A percentile compares a stretch with the other conserved stretches of the same genome.
These are phyloP conservation scores for Paralvinella palmiformis DNA, from an alignment of 1,140 invertebrate genomes.

Conservation along the genomic window DNA sequence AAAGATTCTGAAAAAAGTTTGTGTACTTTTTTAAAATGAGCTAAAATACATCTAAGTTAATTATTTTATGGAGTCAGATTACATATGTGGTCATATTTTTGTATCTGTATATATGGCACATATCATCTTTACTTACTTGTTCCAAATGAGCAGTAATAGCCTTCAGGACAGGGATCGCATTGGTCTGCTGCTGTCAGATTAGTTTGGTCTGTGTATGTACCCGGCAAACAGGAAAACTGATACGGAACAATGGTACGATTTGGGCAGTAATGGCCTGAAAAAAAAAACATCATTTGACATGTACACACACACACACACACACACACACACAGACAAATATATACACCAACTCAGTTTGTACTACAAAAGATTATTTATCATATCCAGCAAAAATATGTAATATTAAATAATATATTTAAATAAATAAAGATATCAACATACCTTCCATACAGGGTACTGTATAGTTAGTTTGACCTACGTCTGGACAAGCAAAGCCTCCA, in stretches of 20 bases:
- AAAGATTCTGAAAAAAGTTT: too few relatives aligned
- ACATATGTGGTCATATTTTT: too few relatives aligned
- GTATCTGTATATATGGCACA: too few relatives aligned
- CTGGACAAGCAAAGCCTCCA: conserved; percentile 35
- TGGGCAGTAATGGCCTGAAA: conserved; percentile 38
- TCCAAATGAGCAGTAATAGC: conserved; percentile 18
- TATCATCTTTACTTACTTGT: neutral
- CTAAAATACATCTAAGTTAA: too few relatives aligned
- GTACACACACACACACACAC: too few relatives aligned
- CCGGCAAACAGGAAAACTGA: conserved; percentile 41
- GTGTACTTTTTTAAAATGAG: too few relatives aligned
- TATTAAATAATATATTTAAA: neutral
- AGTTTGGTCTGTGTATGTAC: conserved; percentile 35
- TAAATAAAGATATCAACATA: conserved; percentile 9
- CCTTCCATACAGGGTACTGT: conserved; percentile 35
- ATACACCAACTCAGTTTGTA: too few relatives aligned
- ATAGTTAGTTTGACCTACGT: conserved; percentile 30
- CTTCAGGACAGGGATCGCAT: conserved; percentile 38
- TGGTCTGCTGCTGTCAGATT: conserved; percentile 36
- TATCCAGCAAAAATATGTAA: neutral
- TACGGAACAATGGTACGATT: conserved; percentile 34
- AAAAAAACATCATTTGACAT: too few relatives aligned
- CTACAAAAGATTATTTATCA: too few relatives aligned
- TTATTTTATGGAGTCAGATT: too few relatives aligned
- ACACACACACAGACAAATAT: too few relatives aligned